Conservation (phyloP, 35 echinoderm and acorn worm genomes). For the Eucidaris tribuloides region DNA sequence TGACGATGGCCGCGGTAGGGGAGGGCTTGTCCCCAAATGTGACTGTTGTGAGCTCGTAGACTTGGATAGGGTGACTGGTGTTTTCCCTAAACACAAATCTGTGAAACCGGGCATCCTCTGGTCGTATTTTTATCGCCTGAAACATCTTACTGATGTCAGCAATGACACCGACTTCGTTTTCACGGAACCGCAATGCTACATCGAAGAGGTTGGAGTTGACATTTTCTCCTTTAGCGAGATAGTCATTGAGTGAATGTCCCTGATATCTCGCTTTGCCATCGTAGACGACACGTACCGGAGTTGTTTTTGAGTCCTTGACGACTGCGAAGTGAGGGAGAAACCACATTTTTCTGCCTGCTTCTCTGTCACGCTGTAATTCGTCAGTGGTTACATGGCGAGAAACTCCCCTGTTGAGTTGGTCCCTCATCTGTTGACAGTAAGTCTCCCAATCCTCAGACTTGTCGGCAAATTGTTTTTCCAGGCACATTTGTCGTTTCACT, state of each 20-base stretch:
- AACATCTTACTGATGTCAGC: conserved; percentile 83
- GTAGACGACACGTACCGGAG: conserved; percentile 24
- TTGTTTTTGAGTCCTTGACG: conserved; percentile 35
- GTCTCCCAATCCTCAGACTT: too few species aligned
- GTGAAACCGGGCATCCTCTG: conserved; percentile 67
- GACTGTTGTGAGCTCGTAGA: conserved; percentile 44
- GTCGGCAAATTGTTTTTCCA: neutral
- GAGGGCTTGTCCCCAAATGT: conserved; percentile 55
- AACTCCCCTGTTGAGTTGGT: conserved; percentile 23
- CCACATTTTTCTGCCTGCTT: conserved; percentile 56
- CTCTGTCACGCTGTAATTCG: conserved; percentile 34
- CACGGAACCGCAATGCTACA: conserved; percentile 37
- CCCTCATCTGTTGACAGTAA: conserved; percentile 43
- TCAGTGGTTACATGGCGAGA: conserved; percentile 35
- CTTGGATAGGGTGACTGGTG: conserved; percentile 59
- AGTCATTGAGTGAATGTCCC: conserved; percentile 14
- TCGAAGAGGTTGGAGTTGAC: conserved; percentile 18
- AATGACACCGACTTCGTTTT: conserved; percentile 75
- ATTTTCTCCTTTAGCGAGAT: conserved; percentile 26
- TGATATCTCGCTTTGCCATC: neutral
- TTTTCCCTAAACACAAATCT: conserved; percentile 74
- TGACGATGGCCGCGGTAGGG: conserved; percentile 60
- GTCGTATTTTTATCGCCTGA: conserved; percentile 50
- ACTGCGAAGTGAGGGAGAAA: conserved; percentile 59
- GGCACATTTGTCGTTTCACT: conserved; percentile 14